Conservation (phyloP, 2,888 invertebrate genomes). For the Drosophila flavopinicola region DNA sequence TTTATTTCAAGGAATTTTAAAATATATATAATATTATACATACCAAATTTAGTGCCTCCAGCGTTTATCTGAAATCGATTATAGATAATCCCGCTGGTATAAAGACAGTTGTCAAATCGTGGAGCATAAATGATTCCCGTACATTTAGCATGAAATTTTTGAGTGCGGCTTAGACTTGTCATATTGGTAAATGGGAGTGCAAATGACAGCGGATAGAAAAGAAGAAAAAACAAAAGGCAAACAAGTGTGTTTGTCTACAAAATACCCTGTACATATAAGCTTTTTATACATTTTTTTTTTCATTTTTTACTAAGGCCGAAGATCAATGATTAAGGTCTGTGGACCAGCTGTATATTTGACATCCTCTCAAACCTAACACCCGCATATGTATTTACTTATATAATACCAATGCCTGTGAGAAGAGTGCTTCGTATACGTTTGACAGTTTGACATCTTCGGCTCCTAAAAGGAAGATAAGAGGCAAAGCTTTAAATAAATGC, state of each 20-base stretch:
- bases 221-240: neutral
- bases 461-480: conserved; percentile 49
- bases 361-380: neutral
- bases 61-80: neutral
- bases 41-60: neutral
- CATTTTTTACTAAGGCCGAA: no score
- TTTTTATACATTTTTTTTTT: no score
- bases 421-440: conserved; percentile 15
- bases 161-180: conserved; percentile 38
- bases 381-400: neutral
- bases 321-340: no score
- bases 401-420: conserved; percentile 11
- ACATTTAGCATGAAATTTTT: conserved; percentile 38
- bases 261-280: conserved; percentile 6
- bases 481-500: conserved; percentile 35
- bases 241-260: neutral
- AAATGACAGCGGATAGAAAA: conserved; percentile 10
- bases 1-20: no score
- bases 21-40: neutral
- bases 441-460: conserved; percentile 43
- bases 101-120: conserved; percentile 12
- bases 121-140: conserved; percentile 14
- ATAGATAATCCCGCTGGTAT: conserved; percentile 8
- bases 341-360: no score
- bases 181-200: conserved; percentile 34